Percentiles rank a stretch among this genome's conserved stretches.
Evolutionary conservation across 2,888 invertebrate species (phyloP).

Genomic region (Polydesmus complanatus): DNA sequence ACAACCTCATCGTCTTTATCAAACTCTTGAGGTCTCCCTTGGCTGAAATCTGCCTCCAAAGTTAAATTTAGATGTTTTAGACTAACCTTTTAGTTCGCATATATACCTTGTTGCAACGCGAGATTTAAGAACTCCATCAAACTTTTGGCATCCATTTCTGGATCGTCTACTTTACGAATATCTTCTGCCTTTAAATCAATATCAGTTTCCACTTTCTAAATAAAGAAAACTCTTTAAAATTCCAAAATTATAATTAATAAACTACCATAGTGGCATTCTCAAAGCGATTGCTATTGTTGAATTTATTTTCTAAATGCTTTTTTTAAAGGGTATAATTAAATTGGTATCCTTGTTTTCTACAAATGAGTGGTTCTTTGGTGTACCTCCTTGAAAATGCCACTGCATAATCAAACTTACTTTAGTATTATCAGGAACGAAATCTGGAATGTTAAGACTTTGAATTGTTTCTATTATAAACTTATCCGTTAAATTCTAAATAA

Average conservation of each 20-base stretch:
- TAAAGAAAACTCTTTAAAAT: not conserved
- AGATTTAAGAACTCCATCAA: not conserved
- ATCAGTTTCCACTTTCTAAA: conserved; percentile 13
- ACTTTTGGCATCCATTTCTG: not conserved
- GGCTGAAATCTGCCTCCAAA: not conserved
- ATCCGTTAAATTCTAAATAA: not conserved
- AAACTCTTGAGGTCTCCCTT: not conserved
- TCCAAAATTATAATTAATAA: not conserved
- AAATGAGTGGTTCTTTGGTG: too few species aligned
- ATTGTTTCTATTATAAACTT: not conserved
- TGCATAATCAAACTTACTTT: too few species aligned
- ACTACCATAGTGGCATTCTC: not conserved
- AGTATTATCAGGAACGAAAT: conserved; percentile 3
- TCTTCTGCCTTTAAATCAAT: not conserved
- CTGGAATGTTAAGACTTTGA: not conserved
- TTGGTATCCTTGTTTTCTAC: too few species aligned
- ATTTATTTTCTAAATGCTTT: too few species aligned
- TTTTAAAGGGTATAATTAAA: too few species aligned
- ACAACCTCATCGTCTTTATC: conserved; percentile 5
- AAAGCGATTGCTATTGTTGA: too few species aligned
- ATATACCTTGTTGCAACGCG: not conserved
- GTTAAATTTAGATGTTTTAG: not conserved
- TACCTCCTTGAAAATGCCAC: too few species aligned
- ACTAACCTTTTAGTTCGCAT: too few species aligned
- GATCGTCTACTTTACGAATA: not conserved